A percentile compares a stretch with the other conserved stretches of the same genome.
These are phyloP conservation scores for Ornithoptera priamus DNA, from an alignment of 2,888 invertebrate genomes.

Conservation along the genomic window DNA sequence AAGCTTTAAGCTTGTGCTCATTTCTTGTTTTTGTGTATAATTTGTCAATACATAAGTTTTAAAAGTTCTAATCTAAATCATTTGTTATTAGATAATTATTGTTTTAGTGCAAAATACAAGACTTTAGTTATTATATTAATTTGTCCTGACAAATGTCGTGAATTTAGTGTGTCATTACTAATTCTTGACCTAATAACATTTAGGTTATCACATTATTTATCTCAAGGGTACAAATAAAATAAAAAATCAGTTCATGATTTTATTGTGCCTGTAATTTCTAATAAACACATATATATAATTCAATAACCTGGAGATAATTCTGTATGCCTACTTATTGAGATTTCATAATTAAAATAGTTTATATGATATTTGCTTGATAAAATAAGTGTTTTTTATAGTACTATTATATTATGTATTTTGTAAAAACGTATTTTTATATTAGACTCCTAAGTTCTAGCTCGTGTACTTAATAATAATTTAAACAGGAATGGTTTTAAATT, in stretches of 20 bases:
- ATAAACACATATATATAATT: neutral
- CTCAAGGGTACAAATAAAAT: neutral
- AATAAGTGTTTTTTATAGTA: neutral
- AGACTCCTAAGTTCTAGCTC: neutral
- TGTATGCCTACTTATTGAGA: neutral
- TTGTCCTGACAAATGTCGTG: neutral
- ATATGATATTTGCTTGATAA: neutral
- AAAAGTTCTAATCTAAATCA: too few species aligned
- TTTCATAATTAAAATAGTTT: neutral
- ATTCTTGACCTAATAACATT: neutral
- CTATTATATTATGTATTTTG: neutral
- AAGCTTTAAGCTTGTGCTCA: too few species aligned
- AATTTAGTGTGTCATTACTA: neutral
- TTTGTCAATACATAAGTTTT: too few species aligned
- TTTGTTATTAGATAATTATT: neutral
- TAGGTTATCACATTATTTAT: neutral
- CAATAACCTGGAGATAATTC: neutral
- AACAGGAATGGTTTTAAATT: constrained; percentile 1
- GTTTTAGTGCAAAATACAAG: neutral
- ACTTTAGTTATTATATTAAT: neutral
- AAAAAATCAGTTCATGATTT: neutral
- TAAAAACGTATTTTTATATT: neutral
- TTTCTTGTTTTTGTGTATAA: too few species aligned
- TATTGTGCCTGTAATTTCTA: neutral
- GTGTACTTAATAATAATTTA: constrained; percentile 6